Evolutionary conservation across 2,113 vertebrate genomes (phyloP), one percentile per base, ranked within the genome.

Genomic region (Scomber japonicus): DNA sequence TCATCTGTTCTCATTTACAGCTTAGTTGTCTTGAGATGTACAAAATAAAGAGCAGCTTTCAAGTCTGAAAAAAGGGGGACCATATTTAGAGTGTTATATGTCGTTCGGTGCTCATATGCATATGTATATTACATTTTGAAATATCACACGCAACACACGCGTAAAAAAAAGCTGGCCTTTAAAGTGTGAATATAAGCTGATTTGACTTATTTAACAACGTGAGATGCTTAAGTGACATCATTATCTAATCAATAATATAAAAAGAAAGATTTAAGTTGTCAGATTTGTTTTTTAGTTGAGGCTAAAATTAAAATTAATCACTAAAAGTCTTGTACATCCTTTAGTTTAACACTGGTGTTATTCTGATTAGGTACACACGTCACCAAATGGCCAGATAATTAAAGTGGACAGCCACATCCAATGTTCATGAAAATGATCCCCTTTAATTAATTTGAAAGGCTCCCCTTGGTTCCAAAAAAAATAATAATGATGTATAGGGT

Each of bases 1-100:
- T 95, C 94, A 94, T 95, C 94, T 94, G 93, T 86, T 91, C 92
- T 90, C 92, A 70, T 93, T 92, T 92, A 84, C 93, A 92, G 88
- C 93, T 91, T 90, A 93, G 92, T 93, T 93, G 92, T 94, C 92
- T 89, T 88, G 77, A 89, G 87, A 89, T 73, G 71, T 67, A 80
- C 67, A 86, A 86, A 84, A 91, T 82, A 75, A 87, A 91, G 91
- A 93, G 87, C 91, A 90, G 92, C 83, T 92, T 92, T 93, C 80
- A 57, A 40, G 71, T 86, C 84, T 76, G 89, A 85, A 83, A 87
- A 80, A 78, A 79, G 69, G 31, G 31, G 75, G 69, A 30, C 84
- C 85, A 89, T 83, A 88, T 90, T 90, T 91, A 81, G 83, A 80
- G 88, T 82, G 86, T 75, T 87, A 85, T 80, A 83, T 81, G 84